phyloP scores from a whole-genome alignment of 2,797 vertebrate genomes.

The Nasua narica region DNA sequence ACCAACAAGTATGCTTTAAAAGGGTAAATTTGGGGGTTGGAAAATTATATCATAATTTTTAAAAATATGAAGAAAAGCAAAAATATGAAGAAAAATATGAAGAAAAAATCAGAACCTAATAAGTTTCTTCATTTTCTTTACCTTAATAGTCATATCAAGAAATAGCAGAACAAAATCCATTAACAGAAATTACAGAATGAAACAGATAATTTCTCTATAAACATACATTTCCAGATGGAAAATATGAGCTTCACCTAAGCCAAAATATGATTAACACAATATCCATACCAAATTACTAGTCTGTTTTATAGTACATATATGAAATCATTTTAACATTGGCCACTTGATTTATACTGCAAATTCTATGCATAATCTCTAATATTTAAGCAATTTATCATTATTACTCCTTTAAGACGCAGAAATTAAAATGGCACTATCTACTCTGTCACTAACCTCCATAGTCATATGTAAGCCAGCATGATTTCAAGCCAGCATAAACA shows the following conservation, averaged over 20 bases:
- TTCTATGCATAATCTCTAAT: neutral
- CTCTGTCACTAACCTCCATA: neutral
- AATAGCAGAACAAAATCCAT: slow-evolving; percentile 16
- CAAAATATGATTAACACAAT: slow-evolving; percentile 3
- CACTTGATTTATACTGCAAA: neutral
- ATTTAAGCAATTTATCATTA: neutral
- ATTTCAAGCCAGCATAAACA: neutral
- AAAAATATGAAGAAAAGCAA: neutral
- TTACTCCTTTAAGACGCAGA: neutral
- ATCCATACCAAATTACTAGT: neutral
- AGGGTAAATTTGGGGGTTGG: neutral
- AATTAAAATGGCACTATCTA: neutral
- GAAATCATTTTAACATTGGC: neutral
- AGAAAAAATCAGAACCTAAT: neutral
- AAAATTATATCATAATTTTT: neutral
- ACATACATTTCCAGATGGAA: neutral
- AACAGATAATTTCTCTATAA: neutral
- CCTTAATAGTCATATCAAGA: neutral
- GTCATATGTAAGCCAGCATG: neutral
- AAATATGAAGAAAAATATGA: neutral
- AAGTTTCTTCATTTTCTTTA: neutral
- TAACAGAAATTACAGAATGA: neutral
- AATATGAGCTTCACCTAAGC: neutral
- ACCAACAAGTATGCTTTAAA: neutral
- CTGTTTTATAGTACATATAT: neutral